Percentiles rank a stretch among this genome's conserved stretches.
These are phyloP conservation scores for Molossus alvarezi DNA, from an alignment of 2,797 vertebrate species.

Conservation along the genomic window DNA sequence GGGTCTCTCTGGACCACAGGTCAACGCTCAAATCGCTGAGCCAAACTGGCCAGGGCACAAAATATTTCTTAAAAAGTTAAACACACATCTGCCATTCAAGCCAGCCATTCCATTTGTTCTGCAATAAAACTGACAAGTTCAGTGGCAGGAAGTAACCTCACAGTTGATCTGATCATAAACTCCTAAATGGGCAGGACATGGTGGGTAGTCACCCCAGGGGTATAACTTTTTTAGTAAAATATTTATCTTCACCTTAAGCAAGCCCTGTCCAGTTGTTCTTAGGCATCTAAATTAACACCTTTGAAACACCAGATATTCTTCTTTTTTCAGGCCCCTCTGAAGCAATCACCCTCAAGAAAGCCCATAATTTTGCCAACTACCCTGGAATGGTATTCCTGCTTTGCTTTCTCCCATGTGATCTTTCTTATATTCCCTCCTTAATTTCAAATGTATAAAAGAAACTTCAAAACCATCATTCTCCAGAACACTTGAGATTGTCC, in stretches of 20 bases:
- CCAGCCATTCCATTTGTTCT: not conserved
- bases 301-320: not conserved
- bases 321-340: not conserved
- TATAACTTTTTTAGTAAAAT: not conserved
- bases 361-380: not conserved
- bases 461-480: not conserved
- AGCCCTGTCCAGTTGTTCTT: not conserved
- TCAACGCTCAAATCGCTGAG: no score
- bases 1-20: no score
- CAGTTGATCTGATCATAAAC: not conserved
- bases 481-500: not conserved
- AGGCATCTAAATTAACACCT: not conserved
- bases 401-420: not conserved
- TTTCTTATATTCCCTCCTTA: not conserved
- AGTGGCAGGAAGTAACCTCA: not conserved
- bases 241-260: not conserved
- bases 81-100: not conserved
- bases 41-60: not conserved
- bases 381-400: no score
- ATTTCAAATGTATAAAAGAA: not conserved
- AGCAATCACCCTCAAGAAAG: not conserved
- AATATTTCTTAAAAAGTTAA: constrained; percentile 49
- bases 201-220: not conserved
- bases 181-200: not conserved
- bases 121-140: not conserved